Conservation (phyloP, 64 coral and sea anemone genomes). For the Cladopsammia gracilis region DNA sequence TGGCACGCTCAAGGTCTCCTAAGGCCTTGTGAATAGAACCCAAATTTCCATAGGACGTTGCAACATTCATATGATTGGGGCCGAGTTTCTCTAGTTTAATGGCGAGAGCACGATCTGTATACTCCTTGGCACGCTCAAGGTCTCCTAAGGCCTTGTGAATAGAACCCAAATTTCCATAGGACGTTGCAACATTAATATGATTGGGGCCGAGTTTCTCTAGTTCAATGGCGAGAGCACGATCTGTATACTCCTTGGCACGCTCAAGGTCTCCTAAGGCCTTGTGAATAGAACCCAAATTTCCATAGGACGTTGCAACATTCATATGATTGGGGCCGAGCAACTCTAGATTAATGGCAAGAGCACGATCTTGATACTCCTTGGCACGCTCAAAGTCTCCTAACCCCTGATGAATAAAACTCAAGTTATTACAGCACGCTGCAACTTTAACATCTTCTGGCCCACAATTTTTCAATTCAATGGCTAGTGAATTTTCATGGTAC, state of each 20-base stretch:
- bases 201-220: background rate
- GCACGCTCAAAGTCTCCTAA: background rate
- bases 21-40: too few relatives aligned
- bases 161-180: background rate
- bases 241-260: background rate
- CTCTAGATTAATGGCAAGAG: background rate
- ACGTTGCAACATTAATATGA: constrained; percentile 5
- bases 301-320: background rate
- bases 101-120: too few relatives aligned
- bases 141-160: background rate
- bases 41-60: too few relatives aligned
- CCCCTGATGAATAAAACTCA: background rate
- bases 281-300: background rate
- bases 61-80: too few relatives aligned
- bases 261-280: background rate
- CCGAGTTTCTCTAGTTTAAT: too few relatives aligned
- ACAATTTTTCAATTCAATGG: background rate
- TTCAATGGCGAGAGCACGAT: background rate
- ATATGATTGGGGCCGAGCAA: background rate
- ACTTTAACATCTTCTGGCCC: constrained; percentile 11
- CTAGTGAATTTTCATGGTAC: background rate
- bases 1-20: too few relatives aligned
- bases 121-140: background rate
- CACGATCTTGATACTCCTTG: background rate
- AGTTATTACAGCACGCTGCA: background rate